These are phyloP conservation scores for Chloroclysta siterata DNA, from an alignment of 2,888 invertebrate genomes.

Conservation along the genomic window DNA sequence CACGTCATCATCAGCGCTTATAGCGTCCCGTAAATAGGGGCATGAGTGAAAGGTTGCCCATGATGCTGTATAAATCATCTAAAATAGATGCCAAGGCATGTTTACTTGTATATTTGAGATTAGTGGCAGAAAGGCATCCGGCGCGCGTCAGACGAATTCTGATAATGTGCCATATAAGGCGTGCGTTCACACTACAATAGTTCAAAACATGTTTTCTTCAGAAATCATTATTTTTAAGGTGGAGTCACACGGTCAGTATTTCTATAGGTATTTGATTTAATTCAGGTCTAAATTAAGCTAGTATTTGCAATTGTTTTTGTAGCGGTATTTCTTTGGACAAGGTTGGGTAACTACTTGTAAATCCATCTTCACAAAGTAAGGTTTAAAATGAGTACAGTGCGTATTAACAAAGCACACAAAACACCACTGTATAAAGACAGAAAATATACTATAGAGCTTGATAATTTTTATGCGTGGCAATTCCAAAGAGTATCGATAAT, in stretches of 20 bases:
- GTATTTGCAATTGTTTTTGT: background rate
- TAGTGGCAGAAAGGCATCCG: too few relatives aligned
- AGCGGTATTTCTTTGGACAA: background rate
- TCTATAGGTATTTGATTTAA: slow-evolving; percentile 1
- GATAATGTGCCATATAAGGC: background rate
- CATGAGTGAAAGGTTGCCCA: too few relatives aligned
- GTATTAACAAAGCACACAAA: slow-evolving; percentile 25
- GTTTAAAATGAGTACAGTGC: slow-evolving; percentile 4
- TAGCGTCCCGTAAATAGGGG: too few relatives aligned
- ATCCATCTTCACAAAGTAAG: background rate
- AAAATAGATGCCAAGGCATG: too few relatives aligned
- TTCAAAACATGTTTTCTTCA: slow-evolving; percentile 1
- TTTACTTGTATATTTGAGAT: too few relatives aligned
- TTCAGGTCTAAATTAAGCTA: background rate
- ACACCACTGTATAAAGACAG: slow-evolving; percentile 16
- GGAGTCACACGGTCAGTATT: background rate
- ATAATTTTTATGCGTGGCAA: background rate
- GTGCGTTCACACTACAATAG: background rate
- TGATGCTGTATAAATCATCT: too few relatives aligned
- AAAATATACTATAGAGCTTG: slow-evolving; percentile 10
- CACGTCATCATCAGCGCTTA: too few relatives aligned
- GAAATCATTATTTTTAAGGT: background rate
- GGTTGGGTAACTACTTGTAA: background rate
- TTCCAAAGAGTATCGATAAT: too few relatives aligned
- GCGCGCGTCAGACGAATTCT: too few relatives aligned